Percentiles rank a stretch among this genome's conserved stretches.
phyloP scores from a whole-genome alignment of 1,140 invertebrate species.

The Pemphigus obesinymphae region DNA sequence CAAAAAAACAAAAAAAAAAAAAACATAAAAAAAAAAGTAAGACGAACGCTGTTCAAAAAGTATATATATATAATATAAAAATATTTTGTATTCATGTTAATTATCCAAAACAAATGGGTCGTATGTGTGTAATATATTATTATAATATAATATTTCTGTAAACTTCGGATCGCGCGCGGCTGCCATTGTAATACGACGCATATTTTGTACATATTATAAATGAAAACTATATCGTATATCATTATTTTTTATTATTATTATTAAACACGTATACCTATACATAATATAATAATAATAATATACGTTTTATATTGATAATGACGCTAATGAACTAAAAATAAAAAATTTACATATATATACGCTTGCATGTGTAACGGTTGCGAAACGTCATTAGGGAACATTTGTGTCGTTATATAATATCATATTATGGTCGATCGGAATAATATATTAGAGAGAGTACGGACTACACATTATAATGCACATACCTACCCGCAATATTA shows the following conservation, averaged over 20 bases:
- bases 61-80: conserved; percentile 11
- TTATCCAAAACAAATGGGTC: conserved; percentile 7
- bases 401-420: conserved; percentile 22
- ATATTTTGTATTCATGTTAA: conserved; percentile 19
- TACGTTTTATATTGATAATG: conserved; percentile 12
- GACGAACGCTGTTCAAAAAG: not conserved
- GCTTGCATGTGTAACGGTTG: not conserved
- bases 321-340: conserved; percentile 33
- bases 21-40: not conserved
- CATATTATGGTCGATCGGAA: not conserved
- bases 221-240: conserved; percentile 19
- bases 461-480: not conserved
- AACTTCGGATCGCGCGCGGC: not conserved
- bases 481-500: too few species aligned
- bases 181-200: not conserved
- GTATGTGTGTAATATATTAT: not conserved
- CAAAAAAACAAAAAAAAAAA: too few species aligned
- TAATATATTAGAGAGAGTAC: not conserved
- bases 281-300: not conserved
- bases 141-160: not conserved
- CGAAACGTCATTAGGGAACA: conserved; percentile 16
- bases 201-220: not conserved
- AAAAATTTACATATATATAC: conserved; percentile 8
- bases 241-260: conserved; percentile 25
- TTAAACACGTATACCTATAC: not conserved